Evolutionary conservation across 2,888 invertebrate species (phyloP), one percentile per base, ranked within the genome.

Genomic region (Oscheius onirici): DNA sequence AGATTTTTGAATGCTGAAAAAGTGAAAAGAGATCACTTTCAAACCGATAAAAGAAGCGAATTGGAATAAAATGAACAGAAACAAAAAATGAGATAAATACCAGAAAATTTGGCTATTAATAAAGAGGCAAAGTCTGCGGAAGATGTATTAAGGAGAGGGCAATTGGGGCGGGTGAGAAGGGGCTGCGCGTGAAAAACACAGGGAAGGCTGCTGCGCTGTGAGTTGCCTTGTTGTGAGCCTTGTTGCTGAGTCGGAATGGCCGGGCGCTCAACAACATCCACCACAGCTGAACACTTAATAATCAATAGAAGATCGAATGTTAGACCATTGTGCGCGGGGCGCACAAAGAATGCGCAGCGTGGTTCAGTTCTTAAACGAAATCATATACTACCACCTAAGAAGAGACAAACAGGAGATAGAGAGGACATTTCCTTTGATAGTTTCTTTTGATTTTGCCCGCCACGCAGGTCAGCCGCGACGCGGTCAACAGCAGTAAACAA

Each of bases 401-500:
- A n/a, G 46, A 15, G 5, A 46, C 3, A n/a, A n/a, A 46, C 15
- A 17, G 46, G 49, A 17, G 22, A 17, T 49, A 10, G 49, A 10
- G 49, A 49, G 17, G 17, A 49, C 17, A 49, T 6, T 10, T 10
- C 2, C 17, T 20, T 20, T 17, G 49, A 49, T 20, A 17, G 20
- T 34, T 34, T 34, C 34, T 34, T 34, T 34, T 34, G 34, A 34
- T 20, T 20, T 63, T 49, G 49, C 5, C 63, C 63, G 63, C 63
- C 46, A 24, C 63, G 63, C 63, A 49, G 24, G n/a, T 41, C 43
- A 17, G 26, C 63, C 15, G 63, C 61, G 61, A 44, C 61, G 63
- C 63, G 63, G 63, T 63, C 63, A 63, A n/a, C 49, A 15, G 26
- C 46, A 28, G 20, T 46, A 63, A 46, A 63, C 43, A 44, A 61